These are phyloP conservation scores for Pipra filicauda DNA, from an alignment of 2,113 vertebrate species.

Conservation along the genomic window DNA sequence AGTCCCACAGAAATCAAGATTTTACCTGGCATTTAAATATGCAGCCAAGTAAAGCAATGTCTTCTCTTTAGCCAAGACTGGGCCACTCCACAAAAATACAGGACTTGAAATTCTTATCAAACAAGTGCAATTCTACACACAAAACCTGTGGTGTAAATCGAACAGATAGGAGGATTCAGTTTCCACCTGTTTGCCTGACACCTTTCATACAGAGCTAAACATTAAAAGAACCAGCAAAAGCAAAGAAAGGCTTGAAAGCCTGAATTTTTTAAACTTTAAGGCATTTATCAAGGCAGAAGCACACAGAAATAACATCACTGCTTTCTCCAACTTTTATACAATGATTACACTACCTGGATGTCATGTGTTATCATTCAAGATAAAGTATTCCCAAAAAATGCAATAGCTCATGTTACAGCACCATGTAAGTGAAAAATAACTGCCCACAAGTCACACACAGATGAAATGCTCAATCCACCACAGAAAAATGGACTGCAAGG, in stretches of 20 bases:
- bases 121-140: background rate
- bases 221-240: background rate
- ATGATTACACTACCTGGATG: background rate
- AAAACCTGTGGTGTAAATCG: background rate
- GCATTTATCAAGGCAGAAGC: background rate
- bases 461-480: background rate
- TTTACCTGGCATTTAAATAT: background rate
- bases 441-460: background rate
- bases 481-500: background rate
- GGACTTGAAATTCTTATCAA: background rate
- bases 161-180: background rate
- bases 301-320: background rate
- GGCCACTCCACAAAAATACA: background rate
- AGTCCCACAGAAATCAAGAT: background rate
- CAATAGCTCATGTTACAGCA: background rate
- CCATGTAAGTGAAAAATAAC: background rate
- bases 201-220: background rate
- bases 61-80: background rate
- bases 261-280: background rate
- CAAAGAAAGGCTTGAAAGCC: background rate
- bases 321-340: background rate
- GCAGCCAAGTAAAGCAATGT: background rate
- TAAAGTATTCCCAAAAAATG: background rate
- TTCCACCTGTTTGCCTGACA: background rate
- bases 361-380: background rate